These are phyloP conservation scores for Cheilosia soror DNA, from an alignment of 2,888 invertebrate genomes.

Conservation along the genomic window DNA sequence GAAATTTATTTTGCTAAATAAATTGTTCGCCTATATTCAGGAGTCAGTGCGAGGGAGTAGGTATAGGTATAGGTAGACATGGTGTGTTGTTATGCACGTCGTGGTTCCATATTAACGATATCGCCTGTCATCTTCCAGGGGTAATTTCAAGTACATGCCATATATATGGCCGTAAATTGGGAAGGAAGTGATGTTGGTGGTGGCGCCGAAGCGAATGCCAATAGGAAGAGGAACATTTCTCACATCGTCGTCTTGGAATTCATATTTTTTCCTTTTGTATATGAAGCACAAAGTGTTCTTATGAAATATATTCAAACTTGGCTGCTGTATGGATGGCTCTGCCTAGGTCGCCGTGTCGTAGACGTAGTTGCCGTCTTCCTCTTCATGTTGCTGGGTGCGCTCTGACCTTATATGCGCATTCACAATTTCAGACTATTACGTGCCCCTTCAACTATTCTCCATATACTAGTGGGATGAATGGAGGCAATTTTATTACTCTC, in stretches of 20 bases:
- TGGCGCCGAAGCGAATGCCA: conserved; percentile 26
- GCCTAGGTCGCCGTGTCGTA: conserved; percentile 15
- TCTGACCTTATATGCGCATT: conserved; percentile 53
- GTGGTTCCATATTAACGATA: conserved; percentile 50
- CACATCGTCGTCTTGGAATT: conserved; percentile 49
- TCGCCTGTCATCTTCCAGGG: conserved; percentile 61
- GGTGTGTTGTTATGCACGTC: conserved; percentile 26
- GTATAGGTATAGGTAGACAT: not conserved
- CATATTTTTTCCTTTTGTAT: conserved; percentile 13
- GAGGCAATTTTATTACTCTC: conserved; percentile 59
- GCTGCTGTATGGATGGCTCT: not conserved
- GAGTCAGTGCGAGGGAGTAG: no score
- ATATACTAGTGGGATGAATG: conserved; percentile 13
- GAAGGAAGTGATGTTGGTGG: conserved; percentile 17
- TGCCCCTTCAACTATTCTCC: conserved; percentile 61
- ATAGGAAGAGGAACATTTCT: conserved; percentile 20
- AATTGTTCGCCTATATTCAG: conserved; percentile 22
- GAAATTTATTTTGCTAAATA: conserved; percentile 40
- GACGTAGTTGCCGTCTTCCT: not conserved
- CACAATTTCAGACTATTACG: conserved; percentile 70
- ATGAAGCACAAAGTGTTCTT: conserved; percentile 16
- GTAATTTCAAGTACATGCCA: conserved; percentile 50
- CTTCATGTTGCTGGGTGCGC: not conserved
- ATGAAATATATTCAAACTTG: conserved; percentile 13
- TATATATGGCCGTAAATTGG: conserved; percentile 61